Conservation (phyloP, 2,888 invertebrate genomes). For the Platypus cylindrus region DNA sequence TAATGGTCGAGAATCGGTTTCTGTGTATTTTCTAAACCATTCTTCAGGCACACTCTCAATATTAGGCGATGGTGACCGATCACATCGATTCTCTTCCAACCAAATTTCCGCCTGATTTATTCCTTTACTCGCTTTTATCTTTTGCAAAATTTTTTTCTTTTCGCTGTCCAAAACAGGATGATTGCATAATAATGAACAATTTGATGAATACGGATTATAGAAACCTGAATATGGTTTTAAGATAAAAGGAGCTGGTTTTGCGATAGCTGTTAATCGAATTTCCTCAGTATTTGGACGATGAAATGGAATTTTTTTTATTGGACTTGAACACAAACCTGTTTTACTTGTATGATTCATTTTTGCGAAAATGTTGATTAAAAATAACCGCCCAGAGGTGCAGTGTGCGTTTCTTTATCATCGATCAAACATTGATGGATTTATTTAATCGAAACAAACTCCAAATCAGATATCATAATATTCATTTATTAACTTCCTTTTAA, state of each 20-base stretch:
- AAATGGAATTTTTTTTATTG: slow-evolving; percentile 29
- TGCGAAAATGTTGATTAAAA: too few relatives aligned
- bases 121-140: slow-evolving; percentile 48
- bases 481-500: too few relatives aligned
- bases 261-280: slow-evolving; percentile 44
- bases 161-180: slow-evolving; percentile 62
- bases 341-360: slow-evolving; percentile 41
- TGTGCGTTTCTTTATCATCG: too few relatives aligned
- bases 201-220: slow-evolving; percentile 68
- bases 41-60: slow-evolving; percentile 63
- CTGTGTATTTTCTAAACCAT: slow-evolving; percentile 63
- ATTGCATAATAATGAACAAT: slow-evolving; percentile 74
- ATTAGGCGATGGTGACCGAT: slow-evolving; percentile 7
- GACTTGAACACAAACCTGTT: slow-evolving; percentile 52
- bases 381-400: neutral
- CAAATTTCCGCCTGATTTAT: slow-evolving; percentile 17
- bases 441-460: too few relatives aligned
- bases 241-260: slow-evolving; percentile 58
- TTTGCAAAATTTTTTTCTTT: slow-evolving; percentile 56
- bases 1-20: slow-evolving; percentile 70
- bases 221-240: slow-evolving; percentile 68
- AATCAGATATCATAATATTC: too few relatives aligned
- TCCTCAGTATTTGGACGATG: slow-evolving; percentile 18
- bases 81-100: slow-evolving; percentile 5
- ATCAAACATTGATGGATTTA: neutral